Base-by-base conservation (phyloP, 1,140 invertebrate species). In the Eulimnadia texana region DNA sequence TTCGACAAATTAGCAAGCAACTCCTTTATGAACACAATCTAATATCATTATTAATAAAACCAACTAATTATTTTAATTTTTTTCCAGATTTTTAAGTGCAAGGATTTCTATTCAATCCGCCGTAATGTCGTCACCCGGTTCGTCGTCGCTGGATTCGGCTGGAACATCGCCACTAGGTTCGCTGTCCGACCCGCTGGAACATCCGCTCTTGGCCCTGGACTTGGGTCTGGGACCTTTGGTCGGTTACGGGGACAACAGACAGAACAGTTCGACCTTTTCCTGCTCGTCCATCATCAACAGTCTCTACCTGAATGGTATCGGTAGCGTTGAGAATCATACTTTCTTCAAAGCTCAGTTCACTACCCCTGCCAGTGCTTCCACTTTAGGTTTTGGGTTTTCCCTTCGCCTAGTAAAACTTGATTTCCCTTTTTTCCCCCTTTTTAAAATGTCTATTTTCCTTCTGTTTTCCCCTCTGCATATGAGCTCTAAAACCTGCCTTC, bases 101-200 rank as follows among this genome's bases (percentile, higher is more conserved):
- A 33, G 55, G 55, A 58, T 20, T 42, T 27, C 29, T 16, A 13
- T 28, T 20, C 24, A 58, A 25, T 13, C 55, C 16, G 3, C 23
- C 24, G 19, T 10, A 49, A 58, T 58, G 55, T 53, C 60, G 27
- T 61, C 60, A 22, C 60, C 60, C 28, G 53, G 60, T 61, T 51
- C 60, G 24, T 57, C 55, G 20, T 61, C 60, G 51, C 42, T 61
- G 50, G 60, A 61, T 61, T 61, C 60, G 50, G 51, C 53, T 27
- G 60, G 60, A 28, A 61, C 60, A 23, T 61, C 60, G 27, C 60
- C 60, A 20, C 42, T 61, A 11, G 60, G 60, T 33, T 61, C 60
- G 3, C 50, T 61, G 24, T 54, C 53, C 50, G 60, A 61, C 42
- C 60, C 51, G 29, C 52, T 42, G 19, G 60, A 61, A 29, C 60